Conservation (phyloP, 1,140 invertebrate genomes). For the Campoletis sonorensis region DNA sequence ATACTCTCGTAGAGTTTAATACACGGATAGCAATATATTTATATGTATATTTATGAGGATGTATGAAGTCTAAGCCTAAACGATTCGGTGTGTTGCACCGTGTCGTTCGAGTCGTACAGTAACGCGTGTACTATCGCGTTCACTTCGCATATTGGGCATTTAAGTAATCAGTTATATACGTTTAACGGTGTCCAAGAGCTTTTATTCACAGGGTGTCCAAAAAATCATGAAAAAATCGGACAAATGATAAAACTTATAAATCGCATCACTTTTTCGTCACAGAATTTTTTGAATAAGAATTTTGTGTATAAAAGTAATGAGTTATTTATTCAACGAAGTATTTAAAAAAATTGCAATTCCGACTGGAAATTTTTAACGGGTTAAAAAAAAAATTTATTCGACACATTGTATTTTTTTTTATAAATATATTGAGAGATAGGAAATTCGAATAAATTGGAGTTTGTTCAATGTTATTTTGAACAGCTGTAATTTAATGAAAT, state of each 20-base stretch:
- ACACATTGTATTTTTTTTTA: too few species aligned
- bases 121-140: neutral
- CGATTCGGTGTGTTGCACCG: slow-evolving; percentile 13
- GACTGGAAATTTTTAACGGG: too few species aligned
- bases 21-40: neutral
- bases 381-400: too few species aligned
- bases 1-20: neutral
- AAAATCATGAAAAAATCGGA: neutral
- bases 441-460: neutral
- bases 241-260: neutral
- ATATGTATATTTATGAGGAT: neutral
- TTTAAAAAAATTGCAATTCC: too few species aligned
- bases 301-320: too few species aligned
- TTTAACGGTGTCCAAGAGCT: neutral
- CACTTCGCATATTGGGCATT: slow-evolving; percentile 6
- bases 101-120: neutral
- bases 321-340: too few species aligned
- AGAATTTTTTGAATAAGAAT: too few species aligned
- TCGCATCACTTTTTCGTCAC: too few species aligned
- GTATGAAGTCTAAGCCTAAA: slow-evolving; percentile 1
- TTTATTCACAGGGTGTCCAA: neutral
- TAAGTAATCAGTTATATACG: slow-evolving; percentile 1
- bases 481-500: neutral
- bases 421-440: too few species aligned
- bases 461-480: neutral